A percentile compares a stretch with the other conserved stretches of the same genome.
phyloP scores from a whole-genome alignment of 2,888 invertebrate genomes.

The Chydorus sphaericus region DNA sequence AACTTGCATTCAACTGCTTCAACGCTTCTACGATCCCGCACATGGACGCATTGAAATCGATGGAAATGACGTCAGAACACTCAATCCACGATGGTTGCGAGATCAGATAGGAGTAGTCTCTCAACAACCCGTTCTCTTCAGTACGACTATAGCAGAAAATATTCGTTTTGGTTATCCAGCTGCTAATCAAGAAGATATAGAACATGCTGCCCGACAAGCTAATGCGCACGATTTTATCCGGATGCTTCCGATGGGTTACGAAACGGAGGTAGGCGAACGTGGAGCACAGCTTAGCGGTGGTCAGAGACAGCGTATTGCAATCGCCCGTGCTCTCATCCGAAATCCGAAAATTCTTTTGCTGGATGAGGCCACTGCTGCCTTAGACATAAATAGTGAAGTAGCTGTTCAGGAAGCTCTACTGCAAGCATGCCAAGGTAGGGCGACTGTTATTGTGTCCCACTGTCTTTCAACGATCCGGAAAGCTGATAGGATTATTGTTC shows the following conservation, averaged over 20 bases:
- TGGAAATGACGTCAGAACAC: conserved; percentile 46
- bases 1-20: conserved; percentile 26
- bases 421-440: conserved; percentile 27
- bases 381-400: conserved; percentile 35
- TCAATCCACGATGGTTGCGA: conserved; percentile 71
- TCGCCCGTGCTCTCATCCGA: conserved; percentile 33
- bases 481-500: conserved; percentile 32
- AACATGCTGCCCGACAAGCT: conserved; percentile 52
- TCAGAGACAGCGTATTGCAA: conserved; percentile 31
- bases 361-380: conserved; percentile 38
- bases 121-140: conserved; percentile 69
- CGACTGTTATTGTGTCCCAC: conserved; percentile 23
- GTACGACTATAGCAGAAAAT: conserved; percentile 36
- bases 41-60: conserved; percentile 36
- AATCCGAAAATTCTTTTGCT: conserved; percentile 33
- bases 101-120: conserved; percentile 73
- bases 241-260: conserved; percentile 45
- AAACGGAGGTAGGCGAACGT: conserved; percentile 13
- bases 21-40: conserved; percentile 27
- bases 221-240: conserved; percentile 62
- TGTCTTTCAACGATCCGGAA: conserved; percentile 24
- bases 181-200: conserved; percentile 46
- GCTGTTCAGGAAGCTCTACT: conserved; percentile 37
- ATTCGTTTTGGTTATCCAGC: conserved; percentile 53
- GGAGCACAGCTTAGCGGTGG: conserved; percentile 26